A percentile compares a stretch with the other conserved stretches of the same genome.
Evolutionary conservation across 2,113 vertebrate species (phyloP).

Genomic region (Hippocampus guttulatus): DNA sequence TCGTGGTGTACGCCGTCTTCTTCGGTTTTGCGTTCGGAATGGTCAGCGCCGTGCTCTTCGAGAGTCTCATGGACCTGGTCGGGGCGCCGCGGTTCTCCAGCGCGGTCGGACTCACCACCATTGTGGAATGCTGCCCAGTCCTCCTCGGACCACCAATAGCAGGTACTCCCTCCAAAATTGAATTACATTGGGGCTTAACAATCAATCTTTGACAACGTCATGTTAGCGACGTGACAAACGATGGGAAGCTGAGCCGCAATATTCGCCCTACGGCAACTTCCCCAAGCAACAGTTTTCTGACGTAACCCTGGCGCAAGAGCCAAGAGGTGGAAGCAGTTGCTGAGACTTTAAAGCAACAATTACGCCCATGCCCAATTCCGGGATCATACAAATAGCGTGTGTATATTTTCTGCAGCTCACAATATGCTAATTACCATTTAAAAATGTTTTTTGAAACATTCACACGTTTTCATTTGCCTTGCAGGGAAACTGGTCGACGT

Average conservation of each 20-base stretch:
- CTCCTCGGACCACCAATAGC: slow-evolving; percentile 91
- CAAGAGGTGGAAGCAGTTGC: background rate
- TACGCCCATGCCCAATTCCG: background rate
- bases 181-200: no score
- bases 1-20: slow-evolving; percentile 88
- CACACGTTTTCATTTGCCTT: slow-evolving; percentile 32
- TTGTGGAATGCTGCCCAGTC: slow-evolving; percentile 91
- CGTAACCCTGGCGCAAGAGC: background rate
- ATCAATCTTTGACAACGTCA: background rate
- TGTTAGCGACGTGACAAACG: background rate
- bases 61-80: slow-evolving; percentile 94
- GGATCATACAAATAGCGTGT: background rate
- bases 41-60: slow-evolving; percentile 93
- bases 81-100: slow-evolving; percentile 90
- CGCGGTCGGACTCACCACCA: slow-evolving; percentile 90
- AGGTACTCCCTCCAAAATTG: slow-evolving; percentile 70
- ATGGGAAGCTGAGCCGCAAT: background rate
- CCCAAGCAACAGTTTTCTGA: background rate
- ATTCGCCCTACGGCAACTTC: background rate
- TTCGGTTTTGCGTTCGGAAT: slow-evolving; percentile 97
- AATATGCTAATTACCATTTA: background rate
- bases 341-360: background rate
- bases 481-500: slow-evolving; percentile 90
- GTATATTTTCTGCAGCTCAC: background rate
- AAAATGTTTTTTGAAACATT: background rate